Percentiles rank a stretch among this genome's conserved stretches.
Conservation (phyloP, 2,797 vertebrate genomes). For the Florisuga fusca region DNA sequence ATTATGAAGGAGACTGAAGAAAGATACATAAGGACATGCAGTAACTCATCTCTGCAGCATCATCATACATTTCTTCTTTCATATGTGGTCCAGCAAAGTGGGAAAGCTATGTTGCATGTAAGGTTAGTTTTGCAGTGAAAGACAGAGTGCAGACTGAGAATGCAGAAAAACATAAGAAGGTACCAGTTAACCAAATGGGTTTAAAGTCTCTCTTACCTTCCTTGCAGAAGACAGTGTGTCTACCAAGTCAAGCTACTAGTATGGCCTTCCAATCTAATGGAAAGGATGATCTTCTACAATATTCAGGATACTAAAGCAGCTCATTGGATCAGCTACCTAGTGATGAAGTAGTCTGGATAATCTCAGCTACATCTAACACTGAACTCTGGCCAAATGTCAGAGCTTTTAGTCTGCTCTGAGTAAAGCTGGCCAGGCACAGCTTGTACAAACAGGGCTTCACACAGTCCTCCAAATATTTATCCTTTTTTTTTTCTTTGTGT, state of each 20-base stretch:
- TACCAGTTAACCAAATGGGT: neutral
- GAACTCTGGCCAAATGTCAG: constrained; percentile 38
- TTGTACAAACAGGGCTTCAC: neutral
- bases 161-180: neutral
- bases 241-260: neutral
- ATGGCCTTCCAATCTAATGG: neutral
- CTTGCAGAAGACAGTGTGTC: neutral
- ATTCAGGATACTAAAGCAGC: constrained; percentile 44
- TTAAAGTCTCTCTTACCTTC: neutral
- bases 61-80: neutral
- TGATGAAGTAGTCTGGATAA: constrained; percentile 45
- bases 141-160: neutral
- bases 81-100: neutral
- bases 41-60: neutral
- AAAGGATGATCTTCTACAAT: neutral
- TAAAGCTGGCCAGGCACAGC: neutral
- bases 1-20: neutral
- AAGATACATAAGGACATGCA: neutral
- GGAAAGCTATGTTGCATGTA: neutral
- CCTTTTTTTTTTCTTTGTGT: neutral
- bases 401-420: constrained; percentile 3
- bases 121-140: neutral
- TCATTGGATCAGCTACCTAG: constrained; percentile 38
- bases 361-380: neutral
- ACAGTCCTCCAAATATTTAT: neutral